Base-by-base conservation (phyloP, 2,888 invertebrate species). In the Amaurobius ferox region DNA sequence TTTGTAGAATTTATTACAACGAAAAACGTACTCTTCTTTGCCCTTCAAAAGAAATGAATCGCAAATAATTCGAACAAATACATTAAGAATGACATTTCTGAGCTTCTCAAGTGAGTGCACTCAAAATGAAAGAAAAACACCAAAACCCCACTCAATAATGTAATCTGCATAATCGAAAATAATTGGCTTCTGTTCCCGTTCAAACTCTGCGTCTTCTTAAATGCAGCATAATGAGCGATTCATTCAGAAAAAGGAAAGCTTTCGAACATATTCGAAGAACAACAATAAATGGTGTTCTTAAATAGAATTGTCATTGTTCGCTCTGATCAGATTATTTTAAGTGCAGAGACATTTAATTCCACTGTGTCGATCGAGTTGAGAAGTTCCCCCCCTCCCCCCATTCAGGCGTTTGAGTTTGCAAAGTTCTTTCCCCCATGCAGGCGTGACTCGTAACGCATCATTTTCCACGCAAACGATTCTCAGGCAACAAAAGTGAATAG, bases 81-180 rank as follows among this genome's bases (percentile, higher is more conserved):
- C 23, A 55, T 55, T 55, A 1, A 0, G 2, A 11, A 23, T 23
- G 3, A 23, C 23, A 23, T n/a, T 3, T 55, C 23, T 55, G 1
- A 55, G n/a, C 2, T 2, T 6, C 44, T 44, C 9, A 13, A 16
- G 16, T 1, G 19, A 1, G 23, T 23, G 19, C 23, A 55, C 1
- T 1, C 1, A 23, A 23, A 23, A 3, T 55, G 23, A 23, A 16
- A 23, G 11, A 6, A 23, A 19, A 23, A 23, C 9, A 44, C 44
- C 16, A 9, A 7, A 16, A 44, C 9, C n/a, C 44, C 13, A 44
- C 16, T 9, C 44, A 9, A 44, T 16, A 44, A n/a, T 44, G 2
- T 23, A 55, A 55, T 55, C 55, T 55, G 55, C 55, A 55, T 55
- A 55, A 55, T 23, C 55, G 55, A 11, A 19, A 55, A 55, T 55